These are phyloP conservation scores for Alectoris magna DNA, from an alignment of 2,797 vertebrate genomes.

Conservation along the genomic window DNA sequence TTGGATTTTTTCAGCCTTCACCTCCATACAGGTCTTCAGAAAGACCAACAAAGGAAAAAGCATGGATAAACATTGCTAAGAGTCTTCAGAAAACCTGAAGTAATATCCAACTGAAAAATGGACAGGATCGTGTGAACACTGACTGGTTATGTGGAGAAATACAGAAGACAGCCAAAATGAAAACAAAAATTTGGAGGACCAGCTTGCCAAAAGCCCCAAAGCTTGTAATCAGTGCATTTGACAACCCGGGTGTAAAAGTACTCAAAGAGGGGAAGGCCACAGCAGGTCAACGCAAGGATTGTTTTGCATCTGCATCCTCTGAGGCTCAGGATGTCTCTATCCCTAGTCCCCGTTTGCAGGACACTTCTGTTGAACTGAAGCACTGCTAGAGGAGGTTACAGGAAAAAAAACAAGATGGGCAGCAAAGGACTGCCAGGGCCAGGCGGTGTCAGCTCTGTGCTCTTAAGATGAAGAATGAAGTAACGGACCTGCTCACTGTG, in stretches of 20 bases:
- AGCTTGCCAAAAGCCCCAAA: neutral
- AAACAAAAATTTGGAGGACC: neutral
- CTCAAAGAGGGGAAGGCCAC: neutral
- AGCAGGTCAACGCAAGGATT: neutral
- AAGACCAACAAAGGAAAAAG: neutral
- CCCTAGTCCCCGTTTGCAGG: neutral
- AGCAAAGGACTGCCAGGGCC: neutral
- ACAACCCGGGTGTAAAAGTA: neutral
- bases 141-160: neutral
- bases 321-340: neutral
- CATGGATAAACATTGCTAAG: neutral
- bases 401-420: neutral
- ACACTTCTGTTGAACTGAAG: neutral
- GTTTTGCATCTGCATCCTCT: neutral
- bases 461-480: neutral
- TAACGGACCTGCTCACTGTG: fast-evolving
- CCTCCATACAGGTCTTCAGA: neutral
- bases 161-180: neutral
- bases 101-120: neutral
- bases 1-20: neutral
- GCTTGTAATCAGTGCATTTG: neutral
- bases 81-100: neutral
- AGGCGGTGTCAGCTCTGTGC: neutral
- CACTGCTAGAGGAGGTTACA: neutral
- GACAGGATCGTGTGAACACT: neutral